Evolutionary conservation across 2,888 invertebrate species (phyloP), one percentile per base, ranked within the genome.

Genomic region (Tinea trinotella): DNA sequence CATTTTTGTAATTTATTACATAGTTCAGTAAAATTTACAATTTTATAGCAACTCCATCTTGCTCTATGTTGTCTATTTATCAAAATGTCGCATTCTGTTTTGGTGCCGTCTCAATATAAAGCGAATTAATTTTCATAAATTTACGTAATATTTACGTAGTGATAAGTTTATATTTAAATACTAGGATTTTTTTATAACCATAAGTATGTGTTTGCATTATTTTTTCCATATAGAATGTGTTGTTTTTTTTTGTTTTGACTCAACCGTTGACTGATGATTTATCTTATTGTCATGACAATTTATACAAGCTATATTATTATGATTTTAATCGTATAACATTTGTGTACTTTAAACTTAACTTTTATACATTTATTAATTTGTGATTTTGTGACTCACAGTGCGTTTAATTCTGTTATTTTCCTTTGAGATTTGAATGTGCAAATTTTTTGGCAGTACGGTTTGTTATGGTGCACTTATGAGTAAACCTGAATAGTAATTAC

Each of bases 61-160:
- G 6, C 40, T 40, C 40, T 40, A 40, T n/a, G 7, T 40, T 40
- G 17, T 46, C 19, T 46, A 46, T 46, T 18, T 62, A 62, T 64
- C 71, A 82, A 82, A 80, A 83, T 84, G 84, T 83, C 81, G 83
- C 73, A 74, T 71, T 75, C 75, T 84, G 84, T 84, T 84, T 82
- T 83, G 79, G 78, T 82, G 74, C 75, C 68, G 63, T 74, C 69
- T 71, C 66, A 66, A 64, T 72, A 66, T 74, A 73, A 70, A 79
- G 69, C 61, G 74, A 75, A 74, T 72, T 68, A 73, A 73, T 74
- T 74, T 68, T 40, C 62, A 59, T 65, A 69, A 70, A 10, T 66
- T 72, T 70, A 69, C 48, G 48, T 48, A 48, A 48, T 48, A 48
- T 48, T 48, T 48, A 48, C 48, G 48, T 40, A 40, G 40, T 40